Conservation (phyloP, 2,113 vertebrate species). For the Kryptolebias marmoratus region DNA sequence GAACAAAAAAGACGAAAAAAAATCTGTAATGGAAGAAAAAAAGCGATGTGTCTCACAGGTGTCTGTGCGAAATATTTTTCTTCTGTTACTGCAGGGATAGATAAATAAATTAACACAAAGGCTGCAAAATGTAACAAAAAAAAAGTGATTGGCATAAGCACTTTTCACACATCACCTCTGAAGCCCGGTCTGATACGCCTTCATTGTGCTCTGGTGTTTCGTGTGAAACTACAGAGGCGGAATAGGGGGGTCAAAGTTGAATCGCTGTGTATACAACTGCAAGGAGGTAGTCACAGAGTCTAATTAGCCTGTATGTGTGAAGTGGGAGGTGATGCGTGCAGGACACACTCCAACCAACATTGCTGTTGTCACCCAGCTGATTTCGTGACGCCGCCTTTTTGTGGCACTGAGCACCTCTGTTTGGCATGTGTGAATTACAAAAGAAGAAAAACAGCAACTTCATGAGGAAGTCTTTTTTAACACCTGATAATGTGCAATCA, state of each 20-base stretch:
- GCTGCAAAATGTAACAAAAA: neutral
- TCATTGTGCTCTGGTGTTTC: neutral
- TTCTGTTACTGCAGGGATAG: neutral
- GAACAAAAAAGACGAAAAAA: neutral
- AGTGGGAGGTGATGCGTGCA: neutral
- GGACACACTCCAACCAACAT: neutral
- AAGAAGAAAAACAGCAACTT: neutral
- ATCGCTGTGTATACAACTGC: neutral
- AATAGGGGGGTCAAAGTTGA: neutral
- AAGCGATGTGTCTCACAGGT: conserved; percentile 31
- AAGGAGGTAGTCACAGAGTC: conserved; percentile 3
- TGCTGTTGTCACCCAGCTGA: neutral
- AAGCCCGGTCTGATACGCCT: neutral
- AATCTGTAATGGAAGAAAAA: conserved; percentile 1
- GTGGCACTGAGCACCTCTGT: neutral
- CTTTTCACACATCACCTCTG: conserved; percentile 4
- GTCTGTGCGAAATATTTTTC: neutral
- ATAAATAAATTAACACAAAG: neutral
- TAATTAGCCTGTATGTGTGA: neutral
- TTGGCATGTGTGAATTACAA: conserved; percentile 5
- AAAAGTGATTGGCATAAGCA: neutral
- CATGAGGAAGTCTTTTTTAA: neutral
- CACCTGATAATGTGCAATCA: neutral
- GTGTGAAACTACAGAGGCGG: neutral
- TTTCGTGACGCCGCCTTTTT: neutral